A percentile compares a stretch with the other conserved stretches of the same genome.
Evolutionary conservation across 2,888 invertebrate genomes (phyloP).

Genomic region (Arge pagana): DNA sequence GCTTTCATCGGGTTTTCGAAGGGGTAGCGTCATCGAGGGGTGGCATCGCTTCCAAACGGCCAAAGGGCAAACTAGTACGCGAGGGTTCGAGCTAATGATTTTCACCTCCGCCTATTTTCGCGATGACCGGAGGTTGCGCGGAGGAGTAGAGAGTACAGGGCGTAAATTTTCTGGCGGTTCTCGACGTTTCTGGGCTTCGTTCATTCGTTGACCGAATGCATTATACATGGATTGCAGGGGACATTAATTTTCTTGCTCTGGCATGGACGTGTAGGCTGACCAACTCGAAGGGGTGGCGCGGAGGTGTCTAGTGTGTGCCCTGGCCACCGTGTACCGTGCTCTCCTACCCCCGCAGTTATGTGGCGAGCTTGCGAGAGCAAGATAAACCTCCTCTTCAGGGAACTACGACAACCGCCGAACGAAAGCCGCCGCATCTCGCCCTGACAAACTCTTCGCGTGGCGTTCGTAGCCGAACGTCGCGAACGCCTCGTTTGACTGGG

Average conservation of each 20-base stretch:
- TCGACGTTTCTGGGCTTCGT: conserved; percentile 53
- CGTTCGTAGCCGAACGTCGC: too few relatives aligned
- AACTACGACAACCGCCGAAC: neutral
- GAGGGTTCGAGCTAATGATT: conserved; percentile 51
- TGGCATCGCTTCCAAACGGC: conserved; percentile 17
- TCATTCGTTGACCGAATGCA: conserved; percentile 57
- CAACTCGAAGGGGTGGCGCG: conserved; percentile 7
- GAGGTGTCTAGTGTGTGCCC: conserved; percentile 25
- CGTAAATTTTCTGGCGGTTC: conserved; percentile 56
- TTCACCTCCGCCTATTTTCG: conserved; percentile 38
- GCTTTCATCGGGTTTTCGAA: too few relatives aligned
- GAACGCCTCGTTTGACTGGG: too few relatives aligned
- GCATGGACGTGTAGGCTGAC: conserved; percentile 51
- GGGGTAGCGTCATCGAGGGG: neutral
- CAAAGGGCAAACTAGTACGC: too few relatives aligned
- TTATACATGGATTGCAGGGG: conserved; percentile 59
- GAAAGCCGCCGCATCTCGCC: neutral
- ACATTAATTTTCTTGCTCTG: conserved; percentile 58
- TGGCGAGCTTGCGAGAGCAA: too few relatives aligned
- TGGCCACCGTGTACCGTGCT: too few relatives aligned
- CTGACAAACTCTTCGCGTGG: neutral
- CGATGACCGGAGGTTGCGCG: conserved; percentile 6
- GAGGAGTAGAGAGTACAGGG: conserved; percentile 27
- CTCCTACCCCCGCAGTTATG: too few relatives aligned
- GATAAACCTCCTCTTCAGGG: neutral